A percentile compares a stretch with the other conserved stretches of the same genome.
Evolutionary conservation across 1,140 invertebrate genomes (phyloP).

Genomic region (Cryptotermes secundus): DNA sequence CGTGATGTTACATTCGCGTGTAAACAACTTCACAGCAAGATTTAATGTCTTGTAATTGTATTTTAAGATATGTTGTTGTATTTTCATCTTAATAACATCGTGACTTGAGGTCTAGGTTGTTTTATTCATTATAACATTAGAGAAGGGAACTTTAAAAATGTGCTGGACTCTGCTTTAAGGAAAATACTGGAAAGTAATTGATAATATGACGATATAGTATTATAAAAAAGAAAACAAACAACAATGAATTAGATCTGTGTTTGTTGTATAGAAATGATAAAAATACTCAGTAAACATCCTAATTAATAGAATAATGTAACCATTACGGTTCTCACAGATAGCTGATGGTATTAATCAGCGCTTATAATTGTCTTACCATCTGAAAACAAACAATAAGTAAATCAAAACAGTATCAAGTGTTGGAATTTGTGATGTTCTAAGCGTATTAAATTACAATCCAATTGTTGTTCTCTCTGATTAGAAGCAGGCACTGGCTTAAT

Average conservation of each 20-base stretch:
- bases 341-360: not conserved
- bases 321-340: not conserved
- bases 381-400: not conserved
- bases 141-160: not conserved
- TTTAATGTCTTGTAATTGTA: not conserved
- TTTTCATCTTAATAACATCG: not conserved
- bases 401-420: not conserved
- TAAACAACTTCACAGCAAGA: no score
- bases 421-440: not conserved
- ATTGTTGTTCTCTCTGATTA: not conserved
- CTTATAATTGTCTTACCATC: not conserved
- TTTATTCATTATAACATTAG: not conserved
- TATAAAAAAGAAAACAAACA: not conserved
- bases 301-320: not conserved
- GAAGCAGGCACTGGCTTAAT: no score
- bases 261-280: not conserved
- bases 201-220: no score
- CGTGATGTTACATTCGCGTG: not conserved
- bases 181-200: not conserved
- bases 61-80: not conserved
- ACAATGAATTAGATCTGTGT: constrained; percentile 2
- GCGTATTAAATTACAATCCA: not conserved
- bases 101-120: not conserved
- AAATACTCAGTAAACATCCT: not conserved
- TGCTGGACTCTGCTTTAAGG: not conserved